Base-by-base conservation (phyloP, 1,140 invertebrate species). In the Neuroterus valhalla region DNA sequence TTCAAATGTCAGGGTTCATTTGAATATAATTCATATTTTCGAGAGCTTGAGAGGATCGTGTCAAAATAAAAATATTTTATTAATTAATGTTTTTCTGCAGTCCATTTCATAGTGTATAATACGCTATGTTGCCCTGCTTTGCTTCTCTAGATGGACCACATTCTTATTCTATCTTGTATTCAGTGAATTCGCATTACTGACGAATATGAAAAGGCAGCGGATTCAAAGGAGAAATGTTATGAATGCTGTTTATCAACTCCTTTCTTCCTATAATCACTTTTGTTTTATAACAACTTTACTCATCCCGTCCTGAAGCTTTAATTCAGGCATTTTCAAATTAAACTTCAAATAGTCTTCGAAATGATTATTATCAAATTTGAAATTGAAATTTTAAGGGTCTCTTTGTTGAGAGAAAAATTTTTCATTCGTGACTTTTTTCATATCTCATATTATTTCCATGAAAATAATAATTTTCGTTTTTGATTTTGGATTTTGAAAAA, bases 161-260 rank as follows among this genome's bases (percentile, higher is more conserved):
- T 62, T 62, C 31, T 55, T 62, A 15, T 15, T 5, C 14, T 62
- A 62, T 26, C 21, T 31, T 62, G 5, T 31, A 62, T 31, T 62
- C 55, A 15, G n/a, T 62, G 5, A 62, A 62, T 62, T 62, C 31
- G 55, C 1, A 31, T 31, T 12, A 14, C 55, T 62, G 55, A 62
- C 23, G 5, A 21, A 12, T 52, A 8, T 48, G 46, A 48, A 52
- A 26, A 21, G 19, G 50, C 17, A 52, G 12, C 19, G 11, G 11
- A 21, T 21, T 52, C 50, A 52, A 52, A 52, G 19, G 10, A 23
- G 23, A 5, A 26, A 62, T 62, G 26, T 62, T 62, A 26, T 14
- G 11, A 23, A 6, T 48, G n/a, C 46, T 48, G 46, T 48, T 48
- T 48, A 48, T 19, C 17, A 48, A 19, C 46, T 48, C 8, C 8